Base-by-base conservation (phyloP, 2,888 invertebrate species). In the Cheilosia impressa region DNA sequence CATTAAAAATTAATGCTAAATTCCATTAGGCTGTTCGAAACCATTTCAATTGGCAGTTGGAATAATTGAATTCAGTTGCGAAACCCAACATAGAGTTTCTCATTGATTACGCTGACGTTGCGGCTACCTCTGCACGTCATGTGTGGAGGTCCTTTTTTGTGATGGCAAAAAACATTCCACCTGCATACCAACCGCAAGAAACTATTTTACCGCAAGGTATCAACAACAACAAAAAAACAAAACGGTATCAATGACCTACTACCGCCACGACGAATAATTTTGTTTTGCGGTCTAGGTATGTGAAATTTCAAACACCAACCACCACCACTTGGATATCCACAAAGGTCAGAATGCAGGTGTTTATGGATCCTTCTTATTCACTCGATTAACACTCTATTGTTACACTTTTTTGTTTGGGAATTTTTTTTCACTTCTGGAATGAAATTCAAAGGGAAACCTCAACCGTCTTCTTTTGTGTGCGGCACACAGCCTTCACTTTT, bases 361-460 rank as follows among this genome's bases (percentile, higher is more conserved):
- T 85, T 76, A 68, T 52, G 72, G 52, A 77, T 81, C 76, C 76
- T 72, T 73, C 38, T 38, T 66, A 63, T 81, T 77, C 80, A 85
- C 85, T 85, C 66, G 81, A 81, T 81, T 85, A 85, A 77, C 85
- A 85, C 85, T 84, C 80, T 60, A 85, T 81, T 85, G 80, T 81
- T 76, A 55, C 85, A 85, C 85, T 71, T 76, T 84, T 80, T 53
- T 45, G n/a, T 45, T 45, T 45, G 45, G 45, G 9, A 9, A 9
- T 52, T 52, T 52, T 4, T 52, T 65, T 53, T 73, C 63, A 27
- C 43, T 9, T 50, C 5, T 27, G 47, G 31, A 17, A 24, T 66
- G 41, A 57, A 63, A 34, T 45, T 31, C 15, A 38, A 38, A 71
- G 31, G 7, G 10, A 50, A 41, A 53, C 62, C 47, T 52, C 55